phyloP scores from a whole-genome alignment of 2,797 vertebrate genomes.

The Odontamblyopus lacepedii region DNA sequence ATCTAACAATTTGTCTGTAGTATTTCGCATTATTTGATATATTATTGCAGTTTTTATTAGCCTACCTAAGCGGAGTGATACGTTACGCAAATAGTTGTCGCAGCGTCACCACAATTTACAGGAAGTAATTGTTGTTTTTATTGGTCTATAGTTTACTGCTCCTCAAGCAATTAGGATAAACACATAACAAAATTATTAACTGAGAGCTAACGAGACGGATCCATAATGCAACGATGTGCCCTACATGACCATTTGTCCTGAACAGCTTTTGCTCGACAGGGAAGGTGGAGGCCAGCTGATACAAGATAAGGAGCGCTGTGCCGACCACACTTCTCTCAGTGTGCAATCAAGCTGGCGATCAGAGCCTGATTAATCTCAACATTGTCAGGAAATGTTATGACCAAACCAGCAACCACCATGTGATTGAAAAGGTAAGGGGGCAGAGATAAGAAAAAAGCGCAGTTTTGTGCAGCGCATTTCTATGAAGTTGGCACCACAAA shows the following conservation, averaged over 20 bases:
- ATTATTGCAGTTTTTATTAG: too few species aligned
- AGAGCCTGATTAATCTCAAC: slow-evolving; percentile 47
- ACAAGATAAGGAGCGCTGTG: slow-evolving; percentile 47
- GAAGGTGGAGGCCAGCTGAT: slow-evolving; percentile 61
- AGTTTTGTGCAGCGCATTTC: neutral
- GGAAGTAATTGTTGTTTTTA: too few species aligned
- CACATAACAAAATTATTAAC: neutral
- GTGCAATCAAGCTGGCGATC: slow-evolving; percentile 63
- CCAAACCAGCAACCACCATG: slow-evolving; percentile 12
- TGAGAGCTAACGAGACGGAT: neutral
- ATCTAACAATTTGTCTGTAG: too few species aligned
- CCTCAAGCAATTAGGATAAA: neutral
- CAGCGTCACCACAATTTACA: too few species aligned
- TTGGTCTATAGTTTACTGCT: neutral
- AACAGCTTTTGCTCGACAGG: slow-evolving; percentile 75
- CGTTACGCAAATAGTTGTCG: too few species aligned
- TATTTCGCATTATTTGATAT: too few species aligned
- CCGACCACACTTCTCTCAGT: slow-evolving; percentile 56
- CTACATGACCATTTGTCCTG: slow-evolving; percentile 72
- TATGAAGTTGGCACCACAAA: neutral
- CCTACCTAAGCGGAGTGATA: too few species aligned
- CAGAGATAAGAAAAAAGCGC: slow-evolving; percentile 33
- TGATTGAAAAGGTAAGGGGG: slow-evolving; percentile 17
- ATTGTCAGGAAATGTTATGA: slow-evolving; percentile 27
- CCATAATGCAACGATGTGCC: slow-evolving; percentile 29